Evolutionary conservation across 2,113 vertebrate genomes (phyloP), one percentile per base, ranked within the genome.

Genomic region (Grus americana): DNA sequence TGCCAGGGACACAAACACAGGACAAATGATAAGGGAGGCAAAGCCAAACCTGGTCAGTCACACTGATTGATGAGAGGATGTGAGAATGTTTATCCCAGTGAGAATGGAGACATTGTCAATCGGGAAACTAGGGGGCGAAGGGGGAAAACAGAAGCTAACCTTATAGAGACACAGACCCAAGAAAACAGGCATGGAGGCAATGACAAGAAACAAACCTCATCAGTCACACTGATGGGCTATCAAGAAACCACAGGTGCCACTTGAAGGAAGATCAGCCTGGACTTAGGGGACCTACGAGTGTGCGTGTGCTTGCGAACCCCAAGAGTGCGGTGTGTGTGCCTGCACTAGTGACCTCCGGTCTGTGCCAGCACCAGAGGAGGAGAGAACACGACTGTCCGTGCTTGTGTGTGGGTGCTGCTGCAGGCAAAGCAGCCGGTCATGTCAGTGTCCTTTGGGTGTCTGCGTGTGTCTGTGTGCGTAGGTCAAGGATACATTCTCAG

Each of bases 211-310:
- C 11, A 40, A 1, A n/a, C 3, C 30, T 46, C 26, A 8, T 21
- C 42, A 38, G 22, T 18, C 5, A 34, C 14, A 3, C 13, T 17
- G n/a, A 44, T 15, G 32, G 26, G 8, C 8, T 19, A 1, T 1
- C 1, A 18, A 34, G 22, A 15, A 57, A 34, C 10, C 52, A 12
- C 23, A 19, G 23, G 54, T 57, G 30, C 54, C 17, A 32, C 29
- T 32, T 55, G 54, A 30, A 30, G 54, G 29, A 54, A 54, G 27
- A 29, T 54, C 26, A 54, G 52, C 26, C 52, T 29, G 15, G 52
- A 57, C 29, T 57, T 29, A 57, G 54, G 54, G 54, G 10, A 30
- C 17, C 54, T 55, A 30, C 10, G 11, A 32, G 54, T 30, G 54
- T 47, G 46, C 18, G 18, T 47, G 46, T 30, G 54, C 27, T 30